Conservation (phyloP, 2,888 invertebrate species). For the Pteria penguin region DNA sequence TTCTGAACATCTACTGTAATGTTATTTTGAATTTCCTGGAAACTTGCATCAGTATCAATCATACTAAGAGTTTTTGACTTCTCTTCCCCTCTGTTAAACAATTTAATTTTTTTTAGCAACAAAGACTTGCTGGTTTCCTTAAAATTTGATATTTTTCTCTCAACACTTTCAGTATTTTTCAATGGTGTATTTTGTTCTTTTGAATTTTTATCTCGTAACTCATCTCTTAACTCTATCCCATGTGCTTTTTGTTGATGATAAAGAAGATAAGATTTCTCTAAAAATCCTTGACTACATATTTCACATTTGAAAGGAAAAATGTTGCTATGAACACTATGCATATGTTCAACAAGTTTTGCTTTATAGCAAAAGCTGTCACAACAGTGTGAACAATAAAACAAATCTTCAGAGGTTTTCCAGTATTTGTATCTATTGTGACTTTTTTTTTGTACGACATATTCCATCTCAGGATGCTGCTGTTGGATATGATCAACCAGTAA, state of each 20-base stretch:
- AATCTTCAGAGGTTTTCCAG: constrained; percentile 55
- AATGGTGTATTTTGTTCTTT: no score
- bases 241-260: constrained; percentile 63
- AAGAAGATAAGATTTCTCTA: constrained; percentile 56
- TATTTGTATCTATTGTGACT: constrained; percentile 56
- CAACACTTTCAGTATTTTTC: no score
- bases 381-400: constrained; percentile 65
- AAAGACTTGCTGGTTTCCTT: no score
- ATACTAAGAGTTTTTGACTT: no score
- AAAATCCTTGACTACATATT: constrained; percentile 66
- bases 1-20: no score
- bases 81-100: no score
- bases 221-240: no score
- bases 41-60: no score
- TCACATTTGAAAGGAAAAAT: constrained; percentile 64
- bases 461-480: constrained; percentile 51
- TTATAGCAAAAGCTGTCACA: constrained; percentile 63
- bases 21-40: no score
- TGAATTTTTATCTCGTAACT: no score
- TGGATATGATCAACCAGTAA: constrained; percentile 65
- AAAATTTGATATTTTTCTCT: no score
- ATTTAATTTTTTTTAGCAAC: no score
- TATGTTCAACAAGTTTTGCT: constrained; percentile 65
- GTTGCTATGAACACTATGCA: constrained; percentile 61
- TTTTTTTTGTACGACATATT: constrained; percentile 9